Conservation (phyloP, 2,797 vertebrate species). For the Onychomys torridus region DNA sequence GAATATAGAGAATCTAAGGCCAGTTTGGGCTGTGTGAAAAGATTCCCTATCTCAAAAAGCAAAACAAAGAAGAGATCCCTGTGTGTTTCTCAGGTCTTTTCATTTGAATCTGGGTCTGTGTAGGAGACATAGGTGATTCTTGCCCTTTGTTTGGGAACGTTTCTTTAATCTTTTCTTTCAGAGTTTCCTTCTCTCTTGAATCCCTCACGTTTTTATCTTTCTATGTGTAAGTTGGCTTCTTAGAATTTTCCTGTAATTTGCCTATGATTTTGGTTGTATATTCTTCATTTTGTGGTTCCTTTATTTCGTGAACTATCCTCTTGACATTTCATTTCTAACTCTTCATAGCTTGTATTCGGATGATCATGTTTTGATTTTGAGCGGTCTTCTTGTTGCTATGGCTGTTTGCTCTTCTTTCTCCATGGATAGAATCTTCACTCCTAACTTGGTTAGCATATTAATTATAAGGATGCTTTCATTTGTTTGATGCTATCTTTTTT, state of each 20-base stretch:
- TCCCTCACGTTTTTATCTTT: not conserved
- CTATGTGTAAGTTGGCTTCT: not conserved
- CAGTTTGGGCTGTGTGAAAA: not conserved
- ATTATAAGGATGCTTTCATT: not conserved
- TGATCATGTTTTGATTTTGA: not conserved
- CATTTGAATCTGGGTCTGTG: not conserved
- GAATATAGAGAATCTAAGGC: not conserved
- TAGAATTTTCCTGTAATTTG: not conserved
- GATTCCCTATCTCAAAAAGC: not conserved
- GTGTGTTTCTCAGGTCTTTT: not conserved
- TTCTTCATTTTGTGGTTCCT: not conserved
- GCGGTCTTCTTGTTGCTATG: not conserved
- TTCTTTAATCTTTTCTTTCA: not conserved
- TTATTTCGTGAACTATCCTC: not conserved
- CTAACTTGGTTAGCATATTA: not conserved
- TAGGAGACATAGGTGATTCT: not conserved
- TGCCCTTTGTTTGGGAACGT: not conserved
- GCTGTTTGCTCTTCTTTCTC: not conserved
- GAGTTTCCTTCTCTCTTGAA: not conserved
- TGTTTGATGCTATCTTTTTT: not conserved
- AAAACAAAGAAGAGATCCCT: not conserved
- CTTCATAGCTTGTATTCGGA: not conserved
- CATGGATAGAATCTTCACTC: not conserved
- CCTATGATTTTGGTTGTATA: not conserved
- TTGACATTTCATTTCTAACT: not conserved